A percentile compares a stretch with the other conserved stretches of the same genome.
Evolutionary conservation across 2,113 vertebrate genomes (phyloP).

Genomic region (Cyanistes caeruleus): DNA sequence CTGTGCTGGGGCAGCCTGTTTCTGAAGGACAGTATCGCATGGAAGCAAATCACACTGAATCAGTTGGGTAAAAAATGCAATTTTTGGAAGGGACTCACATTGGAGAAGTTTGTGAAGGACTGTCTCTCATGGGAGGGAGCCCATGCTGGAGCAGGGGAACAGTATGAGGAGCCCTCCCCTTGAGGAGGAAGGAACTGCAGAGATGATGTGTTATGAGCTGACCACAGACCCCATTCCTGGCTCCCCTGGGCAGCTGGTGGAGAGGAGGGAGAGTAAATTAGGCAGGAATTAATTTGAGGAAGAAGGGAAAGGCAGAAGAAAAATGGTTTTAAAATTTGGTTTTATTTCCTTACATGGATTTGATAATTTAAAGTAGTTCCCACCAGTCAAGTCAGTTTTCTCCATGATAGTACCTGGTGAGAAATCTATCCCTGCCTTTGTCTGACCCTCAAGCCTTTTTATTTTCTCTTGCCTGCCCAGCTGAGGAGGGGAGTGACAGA

Average conservation of each 20-base stretch:
- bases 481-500: background rate
- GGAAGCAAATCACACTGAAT: background rate
- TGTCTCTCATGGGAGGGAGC: background rate
- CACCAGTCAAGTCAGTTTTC: background rate
- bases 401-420: background rate
- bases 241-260: accelerated
- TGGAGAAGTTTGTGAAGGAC: background rate
- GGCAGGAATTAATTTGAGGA: background rate
- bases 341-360: background rate
- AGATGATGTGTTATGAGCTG: background rate
- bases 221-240: accelerated
- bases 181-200: background rate
- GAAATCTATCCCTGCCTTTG: background rate
- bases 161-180: background rate
- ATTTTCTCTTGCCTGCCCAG: background rate
- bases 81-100: background rate
- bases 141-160: background rate
- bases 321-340: background rate
- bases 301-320: background rate
- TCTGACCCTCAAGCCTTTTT: accelerated
- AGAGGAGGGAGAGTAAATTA: background rate
- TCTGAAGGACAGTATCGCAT: background rate
- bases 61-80: background rate
- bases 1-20: background rate
- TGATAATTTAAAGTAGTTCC: background rate